A percentile compares a stretch with the other conserved stretches of the same genome.
phyloP scores from a whole-genome alignment of 2,797 vertebrate species.

The Syndactyla subalaris region DNA sequence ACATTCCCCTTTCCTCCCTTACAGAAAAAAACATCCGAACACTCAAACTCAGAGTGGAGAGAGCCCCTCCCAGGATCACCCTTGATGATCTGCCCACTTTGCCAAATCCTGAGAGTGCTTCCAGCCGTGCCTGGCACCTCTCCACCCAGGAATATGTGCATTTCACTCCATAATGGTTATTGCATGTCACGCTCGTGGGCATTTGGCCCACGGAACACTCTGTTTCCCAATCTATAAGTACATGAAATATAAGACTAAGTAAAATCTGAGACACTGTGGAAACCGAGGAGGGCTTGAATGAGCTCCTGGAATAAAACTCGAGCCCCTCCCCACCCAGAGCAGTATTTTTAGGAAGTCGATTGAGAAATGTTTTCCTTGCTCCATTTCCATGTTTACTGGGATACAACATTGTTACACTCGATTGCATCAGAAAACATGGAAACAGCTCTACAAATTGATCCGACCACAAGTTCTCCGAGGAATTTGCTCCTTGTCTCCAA shows the following conservation, averaged over 20 bases:
- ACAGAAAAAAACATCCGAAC: neutral
- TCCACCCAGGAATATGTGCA: slow-evolving; percentile 40
- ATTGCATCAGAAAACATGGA: slow-evolving; percentile 78
- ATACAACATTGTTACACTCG: slow-evolving; percentile 69
- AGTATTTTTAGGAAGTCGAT: slow-evolving; percentile 69
- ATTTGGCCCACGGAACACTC: neutral
- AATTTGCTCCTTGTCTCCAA: slow-evolving; percentile 66
- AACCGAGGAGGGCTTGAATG: slow-evolving; percentile 35
- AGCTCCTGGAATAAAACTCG: slow-evolving; percentile 50
- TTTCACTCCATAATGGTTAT: slow-evolving; percentile 41
- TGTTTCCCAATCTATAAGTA: slow-evolving; percentile 37
- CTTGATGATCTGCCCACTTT: slow-evolving; percentile 5
- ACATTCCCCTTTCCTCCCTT: neutral
- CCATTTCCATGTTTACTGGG: slow-evolving; percentile 73
- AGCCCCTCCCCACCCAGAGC: slow-evolving; percentile 23
- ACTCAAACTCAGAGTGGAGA: neutral
- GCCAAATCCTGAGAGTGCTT: slow-evolving; percentile 42
- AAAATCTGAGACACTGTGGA: slow-evolving; percentile 44
- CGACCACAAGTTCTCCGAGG: slow-evolving; percentile 50
- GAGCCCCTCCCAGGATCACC: slow-evolving; percentile 45
- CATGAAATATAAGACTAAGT: slow-evolving; percentile 47
- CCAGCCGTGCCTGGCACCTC: slow-evolving; percentile 62
- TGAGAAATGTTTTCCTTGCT: slow-evolving; percentile 67
- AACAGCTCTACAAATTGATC: slow-evolving; percentile 62
- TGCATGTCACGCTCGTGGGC: slow-evolving; percentile 60